Evolutionary conservation across 2,113 vertebrate genomes (phyloP).

Genomic region (Amazona vittata): DNA sequence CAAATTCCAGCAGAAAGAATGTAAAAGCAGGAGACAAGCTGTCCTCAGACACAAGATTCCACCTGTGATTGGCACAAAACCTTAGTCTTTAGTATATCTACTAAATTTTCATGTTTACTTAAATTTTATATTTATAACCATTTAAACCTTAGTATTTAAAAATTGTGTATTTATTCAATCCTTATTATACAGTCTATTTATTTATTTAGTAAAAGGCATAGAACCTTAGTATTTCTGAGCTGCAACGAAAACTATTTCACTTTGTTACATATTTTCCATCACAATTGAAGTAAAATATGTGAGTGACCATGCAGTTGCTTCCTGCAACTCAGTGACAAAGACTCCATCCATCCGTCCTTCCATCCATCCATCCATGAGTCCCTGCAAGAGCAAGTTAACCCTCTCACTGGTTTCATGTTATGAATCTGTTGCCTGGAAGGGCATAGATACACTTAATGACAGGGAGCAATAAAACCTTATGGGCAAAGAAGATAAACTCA

Average conservation of each 20-base stretch:
- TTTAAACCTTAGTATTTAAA: background rate
- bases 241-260: background rate
- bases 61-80: background rate
- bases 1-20: background rate
- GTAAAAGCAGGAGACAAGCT: background rate
- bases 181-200: background rate
- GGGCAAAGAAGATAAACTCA: background rate
- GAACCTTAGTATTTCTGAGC: background rate
- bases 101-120: background rate
- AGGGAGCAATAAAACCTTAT: background rate
- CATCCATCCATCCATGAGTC: background rate
- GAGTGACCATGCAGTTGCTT: background rate
- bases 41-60: background rate
- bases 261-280: background rate
- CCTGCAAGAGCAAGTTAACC: background rate
- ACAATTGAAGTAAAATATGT: background rate
- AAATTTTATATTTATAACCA: background rate
- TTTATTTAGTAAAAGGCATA: background rate
- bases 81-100: background rate
- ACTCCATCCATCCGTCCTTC: background rate
- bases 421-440: background rate
- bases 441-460: background rate
- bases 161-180: background rate
- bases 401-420: background rate
- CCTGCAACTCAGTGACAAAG: background rate